Evolutionary conservation across 2,797 vertebrate genomes (phyloP), one percentile per base, ranked within the genome.

Genomic region (Acipenser transmontanus): DNA sequence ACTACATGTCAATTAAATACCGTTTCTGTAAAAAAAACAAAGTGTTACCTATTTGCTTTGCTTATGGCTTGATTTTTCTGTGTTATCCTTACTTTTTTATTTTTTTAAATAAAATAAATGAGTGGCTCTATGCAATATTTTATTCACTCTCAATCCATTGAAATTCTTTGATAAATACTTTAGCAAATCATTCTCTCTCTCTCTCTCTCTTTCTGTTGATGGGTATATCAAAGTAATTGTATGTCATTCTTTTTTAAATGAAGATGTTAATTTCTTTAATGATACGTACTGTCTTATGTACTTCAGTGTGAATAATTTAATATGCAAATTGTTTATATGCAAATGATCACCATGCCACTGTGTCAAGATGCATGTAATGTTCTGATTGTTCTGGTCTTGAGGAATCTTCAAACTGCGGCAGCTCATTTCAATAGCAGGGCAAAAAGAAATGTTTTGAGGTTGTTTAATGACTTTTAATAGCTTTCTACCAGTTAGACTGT

Each of bases 311-410:
- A 57, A 57, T 57, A 57, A 57, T 57, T 57, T 14, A 6, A 11
- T n/a, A 57, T 57, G n/a, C 54, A 57, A 57, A 57, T 57, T n/a
- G 34, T 57, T 13, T 57, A 13, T n/a, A 11, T 11, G 11, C 12
- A 57, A 11, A 57, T 57, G 54, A 11, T n/a, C 14, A n/a, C 14
- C 54, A 11, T 57, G 54, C 54, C 54, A 57, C 54, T 2, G 54
- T 13, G 54, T 57, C 54, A 57, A 57, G 54, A 57, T 57, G 54
- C 9, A 57, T n/a, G 14, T 57, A 57, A 57, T 57, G 54, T 11
- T 57, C 11, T 57, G 54, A 57, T 57, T 57, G 9, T 11, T 57
- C 12, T 57, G 54, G 54, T 57, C 14, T 57, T 57, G 54, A 57
- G 12, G 54, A 57, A n/a, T 11, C 54, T 13, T n/a, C 9, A 57